Evolutionary conservation across 2,113 vertebrate genomes (phyloP).

Genomic region (Lagopus muta): DNA sequence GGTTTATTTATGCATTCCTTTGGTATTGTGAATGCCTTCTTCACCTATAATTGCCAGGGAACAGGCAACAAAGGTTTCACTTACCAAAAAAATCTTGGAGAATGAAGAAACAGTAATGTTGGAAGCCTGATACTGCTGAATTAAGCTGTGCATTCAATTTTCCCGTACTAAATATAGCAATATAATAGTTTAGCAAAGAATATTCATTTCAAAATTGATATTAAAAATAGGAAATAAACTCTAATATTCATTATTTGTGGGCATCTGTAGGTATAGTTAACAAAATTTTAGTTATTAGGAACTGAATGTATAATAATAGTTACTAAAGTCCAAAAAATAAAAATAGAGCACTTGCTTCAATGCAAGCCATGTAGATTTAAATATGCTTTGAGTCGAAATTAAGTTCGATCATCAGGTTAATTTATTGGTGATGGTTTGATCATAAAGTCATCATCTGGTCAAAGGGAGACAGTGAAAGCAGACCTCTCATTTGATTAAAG

Average conservation of each 20-base stretch:
- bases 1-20: not conserved
- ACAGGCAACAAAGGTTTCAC: not conserved
- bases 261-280: not conserved
- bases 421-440: not conserved
- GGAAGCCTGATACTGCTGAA: not conserved
- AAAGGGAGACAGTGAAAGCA: not conserved
- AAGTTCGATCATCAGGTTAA: not conserved
- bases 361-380: not conserved
- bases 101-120: not conserved
- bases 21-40: not conserved
- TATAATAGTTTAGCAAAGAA: not conserved
- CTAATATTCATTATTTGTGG: not conserved
- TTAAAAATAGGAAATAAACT: not conserved
- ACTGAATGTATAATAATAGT: not conserved
- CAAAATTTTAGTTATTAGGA: not conserved
- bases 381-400: not conserved
- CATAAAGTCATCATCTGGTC: not conserved
- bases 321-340: not conserved
- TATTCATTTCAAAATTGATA: not conserved
- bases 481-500: not conserved
- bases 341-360: not conserved
- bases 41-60: not conserved
- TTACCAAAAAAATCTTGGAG: not conserved
- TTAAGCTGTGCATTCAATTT: not conserved
- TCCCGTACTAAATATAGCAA: not conserved